Evolutionary conservation across 2,888 invertebrate species (phyloP).

Genomic region (Lasiommata megera): DNA sequence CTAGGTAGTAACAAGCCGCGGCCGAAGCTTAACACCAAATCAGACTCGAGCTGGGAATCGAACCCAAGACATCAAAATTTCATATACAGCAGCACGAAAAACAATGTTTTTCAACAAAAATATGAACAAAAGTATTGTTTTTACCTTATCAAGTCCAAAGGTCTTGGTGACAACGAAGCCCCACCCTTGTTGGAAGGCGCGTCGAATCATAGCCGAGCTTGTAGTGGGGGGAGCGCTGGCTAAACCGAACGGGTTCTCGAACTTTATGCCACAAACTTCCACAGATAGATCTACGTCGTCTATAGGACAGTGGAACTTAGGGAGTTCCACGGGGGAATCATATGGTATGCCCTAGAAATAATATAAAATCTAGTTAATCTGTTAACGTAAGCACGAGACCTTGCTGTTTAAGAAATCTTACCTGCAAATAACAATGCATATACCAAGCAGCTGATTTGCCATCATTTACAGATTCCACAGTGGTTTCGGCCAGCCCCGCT

Average conservation of each 20-base stretch:
- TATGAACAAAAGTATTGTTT: too few relatives aligned
- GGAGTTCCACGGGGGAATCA: slow-evolving; percentile 86
- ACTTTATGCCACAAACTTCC: slow-evolving; percentile 95
- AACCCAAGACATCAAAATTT: too few relatives aligned
- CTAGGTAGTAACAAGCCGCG: too few relatives aligned
- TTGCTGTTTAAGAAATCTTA: slow-evolving; percentile 46
- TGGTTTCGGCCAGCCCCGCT: slow-evolving; percentile 97
- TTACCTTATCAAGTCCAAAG: slow-evolving; percentile 93
- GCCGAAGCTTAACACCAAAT: too few relatives aligned
- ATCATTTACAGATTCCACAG: slow-evolving; percentile 99
- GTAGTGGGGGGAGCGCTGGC: slow-evolving; percentile 99
- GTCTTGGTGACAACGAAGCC: slow-evolving; percentile 99
- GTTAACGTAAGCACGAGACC: too few relatives aligned
- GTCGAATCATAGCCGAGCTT: slow-evolving; percentile 95
- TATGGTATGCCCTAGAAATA: slow-evolving; percentile 81
- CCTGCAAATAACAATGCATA: slow-evolving; percentile 96
- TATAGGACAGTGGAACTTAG: slow-evolving; percentile 95
- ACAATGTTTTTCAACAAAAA: too few relatives aligned
- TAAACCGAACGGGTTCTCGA: slow-evolving; percentile 97
- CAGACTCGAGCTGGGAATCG: too few relatives aligned
- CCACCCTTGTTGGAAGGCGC: slow-evolving; percentile 82
- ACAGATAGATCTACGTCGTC: slow-evolving; percentile 97
- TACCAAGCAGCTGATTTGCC: slow-evolving; percentile 98
- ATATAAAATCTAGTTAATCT: too few relatives aligned
- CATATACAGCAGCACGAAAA: too few relatives aligned